Base-by-base conservation (phyloP, 37 sponge, comb jelly and placozoan species). In the Bolinopsis microptera region DNA sequence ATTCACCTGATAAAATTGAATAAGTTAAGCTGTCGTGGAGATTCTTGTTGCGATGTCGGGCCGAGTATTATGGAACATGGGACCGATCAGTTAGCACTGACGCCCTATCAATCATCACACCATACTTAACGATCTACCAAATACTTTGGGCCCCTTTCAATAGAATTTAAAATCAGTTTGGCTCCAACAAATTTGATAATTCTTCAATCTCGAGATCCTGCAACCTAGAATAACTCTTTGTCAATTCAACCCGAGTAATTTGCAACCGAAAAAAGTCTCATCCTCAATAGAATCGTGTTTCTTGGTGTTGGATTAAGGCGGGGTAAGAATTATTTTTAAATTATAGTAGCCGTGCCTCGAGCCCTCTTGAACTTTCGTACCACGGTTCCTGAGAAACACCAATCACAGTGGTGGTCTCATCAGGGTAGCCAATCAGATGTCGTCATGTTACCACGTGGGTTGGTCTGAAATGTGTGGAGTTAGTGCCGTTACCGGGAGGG, bases 301-400 rank as follows among this genome's bases (percentile, higher is more conserved):
- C 74, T 67, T 2, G 74, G 31, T 28, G 31, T 72, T 8, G 74
- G 31, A 30, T 72, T 72, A 72, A 72, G 74, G 74, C 74, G 74
- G 74, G 74, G 74, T 72, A 30, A 28, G 31, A 72, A 72, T 72
- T 72, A 72, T 72, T 72, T 72, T 72, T 72, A n/a, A 72, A 72
- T 72, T 72, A 72, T 72, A n/a, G 74, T 28, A 72, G 74, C 74
- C 74, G 18, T 72, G 26, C 74, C 74, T 28, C 31, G 3, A 28
- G 26, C 74, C 3, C 74, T 72, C 74, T 72, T 72, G 74, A 72
- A 72, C 74, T 72, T 28, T 48, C 61, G 61, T 48, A 48, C 61
- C 61, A 48, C 61, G 9, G 61, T 48, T 48, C 13, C 61, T 5
- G 61, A 48, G 61, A 48, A 48, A 48, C 61, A 48, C 61, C 61